Evolutionary conservation across 35 echinoderm and acorn worm genomes (phyloP).

Genomic region (Anneissia japonica): DNA sequence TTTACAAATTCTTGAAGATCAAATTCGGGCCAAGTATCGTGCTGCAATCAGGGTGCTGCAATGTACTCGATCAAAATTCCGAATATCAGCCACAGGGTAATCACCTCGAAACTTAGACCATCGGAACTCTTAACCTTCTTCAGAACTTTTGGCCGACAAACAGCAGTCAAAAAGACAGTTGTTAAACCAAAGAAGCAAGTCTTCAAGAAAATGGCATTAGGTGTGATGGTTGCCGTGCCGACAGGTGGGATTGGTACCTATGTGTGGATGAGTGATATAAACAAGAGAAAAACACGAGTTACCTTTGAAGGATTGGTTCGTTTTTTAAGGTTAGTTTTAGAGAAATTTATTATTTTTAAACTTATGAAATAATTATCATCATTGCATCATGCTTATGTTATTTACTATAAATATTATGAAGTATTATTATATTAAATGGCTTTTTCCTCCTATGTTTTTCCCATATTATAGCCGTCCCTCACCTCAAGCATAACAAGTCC

Average conservation of each 20-base stretch:
- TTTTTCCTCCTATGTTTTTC: too few relatives aligned
- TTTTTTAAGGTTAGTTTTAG: not conserved
- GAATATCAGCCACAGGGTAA: not conserved
- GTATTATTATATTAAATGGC: too few relatives aligned
- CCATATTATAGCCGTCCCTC: too few relatives aligned
- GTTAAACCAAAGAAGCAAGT: not conserved
- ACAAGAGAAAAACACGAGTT: not conserved
- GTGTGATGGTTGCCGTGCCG: not conserved
- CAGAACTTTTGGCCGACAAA: not conserved
- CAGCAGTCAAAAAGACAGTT: not conserved
- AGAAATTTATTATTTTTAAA: too few relatives aligned
- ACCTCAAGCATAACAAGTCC: too few relatives aligned
- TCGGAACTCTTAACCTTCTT: not conserved
- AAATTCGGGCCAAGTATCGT: too few relatives aligned
- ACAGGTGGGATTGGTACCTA: not conserved
- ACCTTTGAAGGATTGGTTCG: not conserved
- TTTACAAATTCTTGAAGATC: too few relatives aligned
- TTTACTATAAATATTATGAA: too few relatives aligned
- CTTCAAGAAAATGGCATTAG: not conserved
- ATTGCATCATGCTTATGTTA: too few relatives aligned
- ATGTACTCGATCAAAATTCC: not conserved
- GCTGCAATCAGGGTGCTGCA: too few relatives aligned
- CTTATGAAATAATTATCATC: too few relatives aligned
- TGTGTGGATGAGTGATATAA: not conserved
- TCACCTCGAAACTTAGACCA: not conserved